Percentiles rank a stretch among this genome's conserved stretches.
These are phyloP conservation scores for Sakesphorus luctuosus DNA, from an alignment of 2,113 vertebrate species.

Conservation along the genomic window DNA sequence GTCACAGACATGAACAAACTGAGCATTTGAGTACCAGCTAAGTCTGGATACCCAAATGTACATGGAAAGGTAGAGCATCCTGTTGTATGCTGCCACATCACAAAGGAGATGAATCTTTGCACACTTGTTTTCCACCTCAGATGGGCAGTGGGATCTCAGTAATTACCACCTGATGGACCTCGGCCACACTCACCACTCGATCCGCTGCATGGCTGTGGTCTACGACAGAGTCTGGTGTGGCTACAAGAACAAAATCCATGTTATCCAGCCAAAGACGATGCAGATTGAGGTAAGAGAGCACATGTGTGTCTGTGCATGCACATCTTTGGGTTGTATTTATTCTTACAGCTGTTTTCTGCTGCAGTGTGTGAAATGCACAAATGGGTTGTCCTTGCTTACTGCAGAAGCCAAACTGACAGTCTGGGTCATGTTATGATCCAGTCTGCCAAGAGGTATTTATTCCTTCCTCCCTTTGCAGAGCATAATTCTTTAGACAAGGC, in stretches of 20 bases:
- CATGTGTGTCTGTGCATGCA: accelerated
- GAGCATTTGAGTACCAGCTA: neutral
- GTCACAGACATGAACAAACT: neutral
- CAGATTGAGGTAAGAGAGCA: slow-evolving; percentile 88
- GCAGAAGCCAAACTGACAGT: neutral
- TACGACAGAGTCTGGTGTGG: slow-evolving; percentile 97
- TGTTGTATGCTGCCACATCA: neutral
- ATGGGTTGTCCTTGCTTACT: neutral
- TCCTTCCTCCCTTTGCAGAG: neutral
- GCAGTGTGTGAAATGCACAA: neutral
- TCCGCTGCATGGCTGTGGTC: slow-evolving; percentile 98
- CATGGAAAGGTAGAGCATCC: neutral
- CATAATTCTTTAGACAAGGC: neutral
- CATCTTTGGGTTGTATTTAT: neutral
- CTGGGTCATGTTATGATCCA: neutral
- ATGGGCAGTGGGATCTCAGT: slow-evolving; percentile 96
- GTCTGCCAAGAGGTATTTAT: neutral
- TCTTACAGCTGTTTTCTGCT: neutral
- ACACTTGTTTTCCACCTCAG: slow-evolving; percentile 65
- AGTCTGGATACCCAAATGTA: neutral
- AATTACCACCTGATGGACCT: slow-evolving; percentile 99
- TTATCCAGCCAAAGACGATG: slow-evolving; percentile 99
- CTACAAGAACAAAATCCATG: slow-evolving; percentile 98
- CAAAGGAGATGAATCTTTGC: neutral
- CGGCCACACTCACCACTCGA: slow-evolving; percentile 95